phyloP scores from a whole-genome alignment of 2,113 vertebrate species.

The Rallus limicola region DNA sequence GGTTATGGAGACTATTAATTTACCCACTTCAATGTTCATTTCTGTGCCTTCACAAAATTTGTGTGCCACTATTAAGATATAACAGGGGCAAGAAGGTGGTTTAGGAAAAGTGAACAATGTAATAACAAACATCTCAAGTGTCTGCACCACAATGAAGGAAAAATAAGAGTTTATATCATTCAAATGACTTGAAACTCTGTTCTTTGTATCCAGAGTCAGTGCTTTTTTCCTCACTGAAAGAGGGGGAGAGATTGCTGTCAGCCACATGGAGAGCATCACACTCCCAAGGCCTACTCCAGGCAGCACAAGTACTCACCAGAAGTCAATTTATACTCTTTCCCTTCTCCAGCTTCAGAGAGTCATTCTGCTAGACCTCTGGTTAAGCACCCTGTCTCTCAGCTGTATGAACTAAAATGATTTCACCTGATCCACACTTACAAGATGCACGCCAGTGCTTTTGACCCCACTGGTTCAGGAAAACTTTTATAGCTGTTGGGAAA shows the following conservation, averaged over 20 bases:
- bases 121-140: background rate
- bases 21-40: background rate
- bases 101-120: background rate
- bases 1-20: background rate
- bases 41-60: background rate
- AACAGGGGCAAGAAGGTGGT: background rate
- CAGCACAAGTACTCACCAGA: rapidly evolving
- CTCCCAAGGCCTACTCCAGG: background rate
- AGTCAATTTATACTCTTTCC: background rate
- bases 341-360: background rate
- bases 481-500: background rate
- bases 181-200: background rate
- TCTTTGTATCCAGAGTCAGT: rapidly evolving
- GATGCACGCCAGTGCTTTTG: rapidly evolving
- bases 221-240: background rate
- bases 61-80: background rate
- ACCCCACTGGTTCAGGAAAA: rapidly evolving
- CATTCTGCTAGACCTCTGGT: background rate
- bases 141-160: background rate
- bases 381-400: background rate
- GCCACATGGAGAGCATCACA: background rate
- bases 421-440: background rate
- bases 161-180: background rate
- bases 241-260: background rate
- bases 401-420: background rate